Conservation (phyloP, 2,797 vertebrate species). For the Poliocrania exsul region DNA sequence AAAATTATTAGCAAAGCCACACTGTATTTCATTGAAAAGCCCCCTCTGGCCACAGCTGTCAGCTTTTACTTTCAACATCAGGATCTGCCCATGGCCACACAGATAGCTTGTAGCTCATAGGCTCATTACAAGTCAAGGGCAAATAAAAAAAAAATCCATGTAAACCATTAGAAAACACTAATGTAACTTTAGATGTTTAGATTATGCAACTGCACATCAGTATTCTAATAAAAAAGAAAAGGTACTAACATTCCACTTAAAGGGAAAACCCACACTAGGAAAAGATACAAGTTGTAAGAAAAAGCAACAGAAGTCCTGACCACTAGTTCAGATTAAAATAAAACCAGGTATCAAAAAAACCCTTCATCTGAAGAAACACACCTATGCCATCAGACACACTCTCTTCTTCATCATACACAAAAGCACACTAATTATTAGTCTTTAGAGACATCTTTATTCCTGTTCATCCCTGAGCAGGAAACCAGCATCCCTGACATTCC, state of each 20-base stretch:
- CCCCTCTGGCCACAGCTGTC: constrained; percentile 68
- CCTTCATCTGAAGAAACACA: background rate
- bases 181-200: constrained; percentile 1
- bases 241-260: background rate
- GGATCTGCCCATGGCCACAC: constrained; percentile 52
- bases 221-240: background rate
- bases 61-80: constrained; percentile 60
- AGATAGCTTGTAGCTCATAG: constrained; percentile 73
- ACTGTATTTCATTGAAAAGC: constrained; percentile 37
- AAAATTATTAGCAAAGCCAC: constrained; percentile 44
- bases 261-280: background rate
- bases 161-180: constrained; percentile 55
- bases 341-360: background rate
- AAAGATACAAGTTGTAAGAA: background rate
- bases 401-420: background rate
- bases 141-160: constrained; percentile 65
- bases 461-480: background rate
- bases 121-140: constrained; percentile 84
- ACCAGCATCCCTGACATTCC: background rate
- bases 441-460: background rate
- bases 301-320: background rate
- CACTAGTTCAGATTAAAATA: background rate
- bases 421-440: background rate
- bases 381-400: background rate
- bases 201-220: background rate